These are phyloP conservation scores for Sitta carolinensis DNA, from an alignment of 2,797 vertebrate species.

Conservation along the genomic window DNA sequence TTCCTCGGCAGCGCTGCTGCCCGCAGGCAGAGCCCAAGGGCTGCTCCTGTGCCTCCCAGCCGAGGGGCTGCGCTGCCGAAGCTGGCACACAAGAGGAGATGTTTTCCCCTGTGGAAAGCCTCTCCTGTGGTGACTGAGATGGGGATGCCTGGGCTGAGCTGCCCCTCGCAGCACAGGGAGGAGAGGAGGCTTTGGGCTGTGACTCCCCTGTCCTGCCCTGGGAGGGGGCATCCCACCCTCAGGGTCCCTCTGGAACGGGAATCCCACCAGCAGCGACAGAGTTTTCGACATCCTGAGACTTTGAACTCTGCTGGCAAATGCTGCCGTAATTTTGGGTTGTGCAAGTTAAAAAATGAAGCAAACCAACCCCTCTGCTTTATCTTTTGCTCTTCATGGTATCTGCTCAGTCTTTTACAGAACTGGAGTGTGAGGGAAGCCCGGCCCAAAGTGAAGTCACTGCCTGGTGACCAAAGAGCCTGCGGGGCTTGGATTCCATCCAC, in stretches of 20 bases:
- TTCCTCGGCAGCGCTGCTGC: neutral
- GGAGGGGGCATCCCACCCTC: neutral
- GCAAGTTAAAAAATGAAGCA: neutral
- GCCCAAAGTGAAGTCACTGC: conserved; percentile 20
- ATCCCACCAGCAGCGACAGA: neutral
- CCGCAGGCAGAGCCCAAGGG: neutral
- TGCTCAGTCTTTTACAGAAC: neutral
- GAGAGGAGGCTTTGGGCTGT: neutral
- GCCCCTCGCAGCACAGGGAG: neutral
- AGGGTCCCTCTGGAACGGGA: rapidly evolving
- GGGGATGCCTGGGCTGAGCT: neutral
- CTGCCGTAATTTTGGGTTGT: neutral
- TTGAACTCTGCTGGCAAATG: neutral
- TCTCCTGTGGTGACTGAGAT: rapidly evolving
- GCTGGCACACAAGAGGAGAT: neutral
- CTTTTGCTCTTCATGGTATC: neutral
- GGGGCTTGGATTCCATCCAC: conserved; percentile 26
- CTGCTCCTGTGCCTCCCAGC: no score
- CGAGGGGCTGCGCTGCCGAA: no score
- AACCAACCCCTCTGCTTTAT: neutral
- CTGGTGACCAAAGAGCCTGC: neutral
- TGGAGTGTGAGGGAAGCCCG: neutral
- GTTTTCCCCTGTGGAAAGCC: neutral
- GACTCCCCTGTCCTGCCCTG: neutral
- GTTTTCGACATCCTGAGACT: neutral